Base-by-base conservation (phyloP, 2,797 vertebrate genomes). In the Masticophis lateralis region DNA sequence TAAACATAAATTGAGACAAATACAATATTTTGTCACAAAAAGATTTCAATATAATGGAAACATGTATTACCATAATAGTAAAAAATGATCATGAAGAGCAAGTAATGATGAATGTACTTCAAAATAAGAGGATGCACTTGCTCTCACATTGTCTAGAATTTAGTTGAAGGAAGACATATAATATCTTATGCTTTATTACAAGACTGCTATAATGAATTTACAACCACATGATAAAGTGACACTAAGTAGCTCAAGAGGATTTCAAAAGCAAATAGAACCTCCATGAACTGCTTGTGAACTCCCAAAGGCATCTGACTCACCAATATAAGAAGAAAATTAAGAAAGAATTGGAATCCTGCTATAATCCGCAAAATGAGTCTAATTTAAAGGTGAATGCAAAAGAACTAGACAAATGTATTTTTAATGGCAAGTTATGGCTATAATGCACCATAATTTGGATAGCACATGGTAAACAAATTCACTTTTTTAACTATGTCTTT, bases 51-150 rank as follows among this genome's bases (percentile, higher is more conserved):
- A 47, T 59, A 37, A 63, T 93, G 92, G 91, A 91, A 96, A 91
- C 93, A 94, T 66, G 11, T 47, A 37, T 14, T 8, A 57, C 20
- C 37, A 32, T 32, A 86, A 32, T 20, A 87, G 25, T 87, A 89
- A 92, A 91, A 95, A 20, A 59, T 0, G 25, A 7, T 56, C 86
- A 79, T 14, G 79, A 88, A 61, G 87, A 94, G 92, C 94, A 69
- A 93, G 13, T 93, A 93, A 90, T 20, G 37, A 69, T 47, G n/a
- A 91, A 87, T 88, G 25, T 14, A 16, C 55, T 93, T 92, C 91
- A 91, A 94, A 95, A 94, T 91, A 87, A 0, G 1, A 96, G 94
- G 93, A 94, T n/a, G 91, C 37, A 88, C 92, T 90, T 94, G 95
- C 96, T 96, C 7, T 83, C 61, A 56, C n/a, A n/a, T 74, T 87